These are phyloP conservation scores for Priocnemis perturbator DNA, from an alignment of 2,888 invertebrate species.

Conservation along the genomic window DNA sequence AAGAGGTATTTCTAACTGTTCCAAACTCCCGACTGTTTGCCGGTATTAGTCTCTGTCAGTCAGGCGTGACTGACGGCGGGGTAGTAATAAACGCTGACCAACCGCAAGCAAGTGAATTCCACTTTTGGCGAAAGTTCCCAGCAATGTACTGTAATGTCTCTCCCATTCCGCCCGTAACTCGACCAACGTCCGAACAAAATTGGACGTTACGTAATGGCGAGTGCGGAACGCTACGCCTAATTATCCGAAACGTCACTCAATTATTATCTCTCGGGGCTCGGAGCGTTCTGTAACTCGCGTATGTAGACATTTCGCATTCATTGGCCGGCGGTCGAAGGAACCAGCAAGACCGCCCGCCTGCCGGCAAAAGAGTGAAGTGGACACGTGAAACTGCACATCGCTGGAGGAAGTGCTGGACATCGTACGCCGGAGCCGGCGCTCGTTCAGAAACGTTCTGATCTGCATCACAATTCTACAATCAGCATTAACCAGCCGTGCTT, in stretches of 20 bases:
- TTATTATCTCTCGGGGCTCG: too few species aligned
- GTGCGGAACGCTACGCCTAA: conserved; percentile 30
- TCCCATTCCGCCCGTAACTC: neutral
- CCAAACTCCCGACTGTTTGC: conserved; percentile 20
- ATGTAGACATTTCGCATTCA: too few species aligned
- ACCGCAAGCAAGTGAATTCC: conserved; percentile 27
- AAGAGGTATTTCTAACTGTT: conserved; percentile 15
- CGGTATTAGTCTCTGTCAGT: conserved; percentile 35
- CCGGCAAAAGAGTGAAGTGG: too few species aligned
- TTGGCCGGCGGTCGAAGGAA: too few species aligned
- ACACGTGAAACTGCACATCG: too few species aligned
- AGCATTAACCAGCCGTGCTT: conserved; percentile 61
- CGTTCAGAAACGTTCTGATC: conserved; percentile 40
- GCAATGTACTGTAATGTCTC: neutral
- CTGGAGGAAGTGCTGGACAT: neutral
- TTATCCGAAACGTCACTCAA: too few species aligned
- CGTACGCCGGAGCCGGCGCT: neutral
- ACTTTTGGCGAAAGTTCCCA: conserved; percentile 16
- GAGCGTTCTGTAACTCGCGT: too few species aligned
- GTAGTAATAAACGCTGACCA: conserved; percentile 31
- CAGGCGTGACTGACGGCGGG: conserved; percentile 30
- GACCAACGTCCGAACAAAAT: conserved; percentile 5
- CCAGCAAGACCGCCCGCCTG: too few species aligned
- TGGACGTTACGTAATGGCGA: neutral
- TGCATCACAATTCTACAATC: conserved; percentile 68